Evolutionary conservation across 2,888 invertebrate genomes (phyloP), one percentile per base, ranked within the genome.

Genomic region (Phengaris arion): DNA sequence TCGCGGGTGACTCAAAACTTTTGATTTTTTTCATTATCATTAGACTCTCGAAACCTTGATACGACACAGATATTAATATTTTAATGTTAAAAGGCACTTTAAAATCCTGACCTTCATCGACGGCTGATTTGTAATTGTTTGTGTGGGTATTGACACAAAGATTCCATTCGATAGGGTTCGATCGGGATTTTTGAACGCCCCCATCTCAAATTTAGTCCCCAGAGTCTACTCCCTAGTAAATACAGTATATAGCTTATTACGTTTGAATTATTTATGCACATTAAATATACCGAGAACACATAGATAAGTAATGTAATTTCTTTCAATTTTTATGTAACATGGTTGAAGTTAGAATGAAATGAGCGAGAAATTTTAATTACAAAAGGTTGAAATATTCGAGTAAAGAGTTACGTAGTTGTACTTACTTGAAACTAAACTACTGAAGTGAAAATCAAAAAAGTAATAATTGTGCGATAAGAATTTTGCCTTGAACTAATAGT

Each of bases 141-240:
- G 70, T 70, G 70, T 70, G 48, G 13, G 75, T 75, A 78, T 77
- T 78, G 79, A 76, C 72, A 80, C 79, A 80, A 79, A 80, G 78
- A 80, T 80, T 77, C 77, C 78, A 79, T 81, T 79, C 80, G 81
- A 83, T 82, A 82, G 82, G 82, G 82, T 81, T 82, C 83, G 80
- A 83, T 83, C 80, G 81, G 76, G 89, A 90, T 90, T 90, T 90
- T 90, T 90, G 90, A 87, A 83, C 85, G 83, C 88, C 87, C 87
- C 83, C 85, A 85, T 88, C 87, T 88, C 86, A 83, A 86, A 89
- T 84, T 84, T 83, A 78, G 86, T 90, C 91, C 89, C 91, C 81
- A 77, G 90, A 85, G 91, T 80, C 78, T 82, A 82, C 84, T 85
- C 90, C 91, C 90, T 88, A 86, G 82, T 80, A 82, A 80, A 78